Base-by-base conservation (phyloP, 2,888 invertebrate genomes). In the Lathronympha strigana region DNA sequence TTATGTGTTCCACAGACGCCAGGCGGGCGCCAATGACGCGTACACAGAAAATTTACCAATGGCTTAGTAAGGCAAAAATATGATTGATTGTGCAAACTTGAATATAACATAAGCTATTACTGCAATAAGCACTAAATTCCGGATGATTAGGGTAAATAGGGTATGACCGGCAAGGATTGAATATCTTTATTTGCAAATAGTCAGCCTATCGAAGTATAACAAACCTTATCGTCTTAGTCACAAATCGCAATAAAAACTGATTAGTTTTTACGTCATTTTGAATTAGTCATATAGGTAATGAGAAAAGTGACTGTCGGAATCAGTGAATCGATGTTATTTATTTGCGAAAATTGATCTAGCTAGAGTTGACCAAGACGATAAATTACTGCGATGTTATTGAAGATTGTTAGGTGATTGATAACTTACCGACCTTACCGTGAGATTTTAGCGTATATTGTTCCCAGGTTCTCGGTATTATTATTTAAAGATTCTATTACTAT, bases 201-300 rank as follows among this genome's bases (percentile, higher is more conserved):
- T 45, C 15, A 17, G 47, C 15, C 15, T 19, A 45, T 36, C 15
- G 47, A 54, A 47, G 19, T n/a, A 51, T 49, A 47, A 38, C 28
- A 15, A 53, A 60, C 58, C 53, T 61, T 66, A 66, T 66, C 54
- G 13, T 38, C 31, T 66, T 53, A 54, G 60, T 61, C 61, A 66
- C 51, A 54, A 38, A 28, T 17, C 43, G 33, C 33, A 60, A 54
- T 54, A 43, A 33, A 63, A 40, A 53, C 23, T n/a, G 19, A 53
- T 23, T 23, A 11, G 58, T 64, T 47, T 47, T 36, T 66, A 53
- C 38, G 54, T 61, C 60, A 38, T 15, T 61, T 11, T 31, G 45
- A 38, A 38, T 63, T 67, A 63, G 63, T 67, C 67, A 63, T 40
- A 28, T 19, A 43, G 21, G 45, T 63, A 67, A 67, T 63, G 62